phyloP scores from a whole-genome alignment of 2,888 invertebrate genomes.

The Platynereis dumerilii region DNA sequence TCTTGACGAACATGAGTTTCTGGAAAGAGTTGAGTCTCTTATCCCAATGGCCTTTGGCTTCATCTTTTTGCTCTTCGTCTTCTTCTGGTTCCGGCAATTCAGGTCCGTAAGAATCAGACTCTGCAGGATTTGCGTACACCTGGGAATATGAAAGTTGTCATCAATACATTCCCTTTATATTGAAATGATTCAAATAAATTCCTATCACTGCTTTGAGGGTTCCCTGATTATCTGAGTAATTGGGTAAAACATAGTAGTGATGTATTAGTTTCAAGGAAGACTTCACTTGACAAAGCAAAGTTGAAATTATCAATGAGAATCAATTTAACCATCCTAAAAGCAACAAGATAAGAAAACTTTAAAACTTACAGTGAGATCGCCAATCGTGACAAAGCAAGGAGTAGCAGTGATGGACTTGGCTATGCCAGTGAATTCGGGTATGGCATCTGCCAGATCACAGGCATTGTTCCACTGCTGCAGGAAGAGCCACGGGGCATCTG shows the following conservation, averaged over 20 bases:
- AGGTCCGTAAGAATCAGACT: constrained; percentile 43
- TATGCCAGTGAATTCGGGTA: constrained; percentile 63
- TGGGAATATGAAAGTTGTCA: constrained; percentile 26
- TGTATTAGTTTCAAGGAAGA: too few species aligned
- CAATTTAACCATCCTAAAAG: too few species aligned
- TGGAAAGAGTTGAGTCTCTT: constrained; percentile 73
- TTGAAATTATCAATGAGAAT: too few species aligned
- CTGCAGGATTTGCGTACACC: constrained; percentile 56
- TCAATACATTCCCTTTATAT: too few species aligned
- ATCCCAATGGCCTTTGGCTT: constrained; percentile 71
- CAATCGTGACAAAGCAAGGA: constrained; percentile 52
- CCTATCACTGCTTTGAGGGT: too few species aligned
- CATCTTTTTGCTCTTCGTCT: constrained; percentile 41
- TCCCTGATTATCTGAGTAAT: too few species aligned
- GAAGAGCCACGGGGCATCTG: constrained; percentile 70
- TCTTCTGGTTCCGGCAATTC: constrained; percentile 44
- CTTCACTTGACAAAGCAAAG: too few species aligned
- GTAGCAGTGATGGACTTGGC: constrained; percentile 52
- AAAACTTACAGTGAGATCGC: constrained; percentile 43
- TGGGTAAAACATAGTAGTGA: too few species aligned
- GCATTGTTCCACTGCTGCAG: constrained; percentile 76
- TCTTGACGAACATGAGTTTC: constrained; percentile 80
- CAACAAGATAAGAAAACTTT: too few species aligned
- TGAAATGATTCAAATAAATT: too few species aligned
- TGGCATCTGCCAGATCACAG: constrained; percentile 71